Percentiles rank a stretch among this genome's conserved stretches.
phyloP scores from a whole-genome alignment of 2,888 invertebrate genomes.

The Euplexia lucipara region DNA sequence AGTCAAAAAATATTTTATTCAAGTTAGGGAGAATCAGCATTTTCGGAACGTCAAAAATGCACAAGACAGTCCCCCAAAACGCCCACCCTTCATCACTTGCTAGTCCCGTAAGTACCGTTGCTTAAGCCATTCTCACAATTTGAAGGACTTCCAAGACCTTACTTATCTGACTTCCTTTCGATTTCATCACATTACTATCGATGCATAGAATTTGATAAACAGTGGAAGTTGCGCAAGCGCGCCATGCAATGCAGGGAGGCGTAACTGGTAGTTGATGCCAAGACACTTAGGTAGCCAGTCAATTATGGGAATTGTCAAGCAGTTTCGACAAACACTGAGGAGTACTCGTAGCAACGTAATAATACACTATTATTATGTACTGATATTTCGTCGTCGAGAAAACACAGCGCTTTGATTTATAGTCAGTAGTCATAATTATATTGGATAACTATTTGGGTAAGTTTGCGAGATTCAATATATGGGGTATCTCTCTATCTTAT shows the following conservation, averaged over 20 bases:
- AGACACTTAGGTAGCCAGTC: constrained; percentile 66
- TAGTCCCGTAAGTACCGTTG: no score
- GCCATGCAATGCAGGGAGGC: constrained; percentile 69
- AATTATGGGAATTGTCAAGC: constrained; percentile 53
- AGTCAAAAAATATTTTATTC: no score
- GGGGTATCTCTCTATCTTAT: no score
- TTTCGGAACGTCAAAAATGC: no score
- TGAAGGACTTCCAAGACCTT: constrained; percentile 11
- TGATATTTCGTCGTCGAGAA: constrained; percentile 30
- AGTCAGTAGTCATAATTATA: no score
- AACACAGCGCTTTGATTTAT: not conserved
- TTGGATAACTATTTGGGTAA: not conserved
- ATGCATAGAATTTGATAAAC: constrained; percentile 29
- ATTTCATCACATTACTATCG: constrained; percentile 26
- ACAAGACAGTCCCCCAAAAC: no score
- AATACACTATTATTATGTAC: constrained; percentile 37
- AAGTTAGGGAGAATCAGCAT: no score
- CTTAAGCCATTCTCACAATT: not conserved
- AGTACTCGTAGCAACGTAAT: constrained; percentile 37
- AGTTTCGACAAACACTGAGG: constrained; percentile 54
- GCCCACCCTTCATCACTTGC: no score
- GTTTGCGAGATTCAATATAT: no score
- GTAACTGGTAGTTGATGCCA: constrained; percentile 66
- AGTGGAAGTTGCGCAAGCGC: constrained; percentile 59
- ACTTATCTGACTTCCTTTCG: constrained; percentile 22